Evolutionary conservation across 2,888 invertebrate genomes (phyloP).

Genomic region (Ophion obscuratus): DNA sequence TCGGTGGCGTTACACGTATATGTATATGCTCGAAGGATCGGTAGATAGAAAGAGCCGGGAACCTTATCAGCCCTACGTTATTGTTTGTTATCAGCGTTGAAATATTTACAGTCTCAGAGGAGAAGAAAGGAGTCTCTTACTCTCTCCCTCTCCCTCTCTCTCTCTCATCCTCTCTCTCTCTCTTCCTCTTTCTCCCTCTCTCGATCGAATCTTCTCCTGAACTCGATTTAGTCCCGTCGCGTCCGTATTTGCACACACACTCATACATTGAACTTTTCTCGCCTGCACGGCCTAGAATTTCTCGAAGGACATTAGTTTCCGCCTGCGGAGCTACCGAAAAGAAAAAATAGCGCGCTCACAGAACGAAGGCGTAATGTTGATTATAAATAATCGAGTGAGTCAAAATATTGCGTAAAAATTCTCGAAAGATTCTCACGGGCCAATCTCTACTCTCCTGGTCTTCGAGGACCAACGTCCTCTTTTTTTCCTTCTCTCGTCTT

Average conservation of each 20-base stretch:
- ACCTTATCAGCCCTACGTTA: constrained; percentile 74
- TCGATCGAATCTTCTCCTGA: constrained; percentile 63
- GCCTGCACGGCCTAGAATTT: constrained; percentile 15
- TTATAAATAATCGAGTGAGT: constrained; percentile 67
- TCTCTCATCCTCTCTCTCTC: background rate
- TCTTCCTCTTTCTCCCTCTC: background rate
- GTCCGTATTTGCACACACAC: constrained; percentile 13
- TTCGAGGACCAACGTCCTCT: background rate
- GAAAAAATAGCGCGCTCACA: background rate
- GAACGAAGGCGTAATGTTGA: constrained; percentile 23
- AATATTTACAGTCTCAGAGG: constrained; percentile 71
- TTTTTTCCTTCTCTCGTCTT: constrained; percentile 18
- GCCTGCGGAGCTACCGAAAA: background rate
- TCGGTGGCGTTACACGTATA: background rate
- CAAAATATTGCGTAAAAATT: constrained; percentile 78
- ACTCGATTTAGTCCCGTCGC: constrained; percentile 54
- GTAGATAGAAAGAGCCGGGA: constrained; percentile 28
- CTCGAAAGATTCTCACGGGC: constrained; percentile 25
- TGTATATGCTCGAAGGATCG: constrained; percentile 47
- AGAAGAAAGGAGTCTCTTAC: constrained; percentile 49
- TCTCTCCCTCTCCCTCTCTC: background rate
- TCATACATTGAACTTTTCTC: background rate
- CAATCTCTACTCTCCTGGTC: background rate
- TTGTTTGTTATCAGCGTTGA: constrained; percentile 76
- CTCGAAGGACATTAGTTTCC: constrained; percentile 31